Base-by-base conservation (phyloP, 2,888 invertebrate species). In the Lepidocyrtoides sp. region DNA sequence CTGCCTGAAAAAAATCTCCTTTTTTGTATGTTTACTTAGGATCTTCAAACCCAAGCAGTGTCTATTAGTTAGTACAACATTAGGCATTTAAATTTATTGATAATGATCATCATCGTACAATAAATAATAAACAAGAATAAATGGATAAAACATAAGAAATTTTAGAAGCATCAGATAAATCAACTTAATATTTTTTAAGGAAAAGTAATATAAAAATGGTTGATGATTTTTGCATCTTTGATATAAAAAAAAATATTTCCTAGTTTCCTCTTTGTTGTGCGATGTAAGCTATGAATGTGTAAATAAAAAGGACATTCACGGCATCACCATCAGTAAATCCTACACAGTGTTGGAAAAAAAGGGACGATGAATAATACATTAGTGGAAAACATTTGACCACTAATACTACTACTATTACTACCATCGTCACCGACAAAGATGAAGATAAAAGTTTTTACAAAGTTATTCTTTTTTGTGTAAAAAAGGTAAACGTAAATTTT, bases 331-430 rank as follows among this genome's bases (percentile, higher is more conserved):
- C 32, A 36, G 54, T 17, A 12, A 79, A 79, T 79, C n/a, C 7
- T 29, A 32, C n/a, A 23, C 14, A 2, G 48, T 48, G 12, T 7
- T 72, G 8, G 41, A 41, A 17, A 57, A 83, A 79, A 88, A 90
- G 66, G 79, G 85, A 83, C 72, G 89, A 90, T 90, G 75, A 72
- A 48, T 75, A 79, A 85, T 79, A 84, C 90, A 90, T 90, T 90
- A 90, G 85, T 54, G 85, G 48, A 90, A 85, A 89, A 90, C 89
- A 85, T 54, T 90, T 26, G 69, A 44, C 5, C 57, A 57, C 41
- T 41, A 72, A 10, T 26, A 41, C 4, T n/a, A 66, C 17, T n/a
- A 44, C 5, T 20, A 57, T 20, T 41, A 72, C 8, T 26, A 41
- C 4, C 8, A 66, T 7, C 36, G 12, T 72, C 17, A 23, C 26